Conservation (phyloP, 2,797 vertebrate genomes). For the Danio albolineatus region DNA sequence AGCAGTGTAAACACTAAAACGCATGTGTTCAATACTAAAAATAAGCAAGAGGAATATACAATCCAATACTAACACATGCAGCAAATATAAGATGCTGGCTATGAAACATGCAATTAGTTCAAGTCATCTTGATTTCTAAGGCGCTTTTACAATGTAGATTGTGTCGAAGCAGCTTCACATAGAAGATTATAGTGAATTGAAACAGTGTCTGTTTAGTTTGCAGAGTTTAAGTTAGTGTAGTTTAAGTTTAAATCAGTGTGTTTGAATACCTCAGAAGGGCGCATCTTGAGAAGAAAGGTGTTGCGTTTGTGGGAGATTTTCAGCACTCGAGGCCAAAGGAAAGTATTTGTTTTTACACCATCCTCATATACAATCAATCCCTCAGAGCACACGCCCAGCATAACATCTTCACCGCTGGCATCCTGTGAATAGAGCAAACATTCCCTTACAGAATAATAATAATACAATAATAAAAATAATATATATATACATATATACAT, state of each 20-base stretch:
- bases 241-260: too few relatives aligned
- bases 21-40: background rate
- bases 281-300: conserved; percentile 96
- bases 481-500: too few relatives aligned
- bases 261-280: conserved; percentile 87
- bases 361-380: conserved; percentile 97
- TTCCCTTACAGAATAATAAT: background rate
- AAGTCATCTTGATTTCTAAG: too few relatives aligned
- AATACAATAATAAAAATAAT: too few relatives aligned
- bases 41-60: background rate
- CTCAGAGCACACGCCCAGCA: conserved; percentile 92
- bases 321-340: conserved; percentile 96
- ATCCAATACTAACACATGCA: background rate
- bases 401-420: conserved; percentile 92
- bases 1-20: background rate
- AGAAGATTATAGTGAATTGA: too few relatives aligned
- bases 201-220: too few relatives aligned
- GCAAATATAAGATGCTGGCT: background rate
- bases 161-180: too few relatives aligned
- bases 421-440: conserved; percentile 78
- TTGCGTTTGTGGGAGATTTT: conserved; percentile 98
- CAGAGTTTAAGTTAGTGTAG: too few relatives aligned
- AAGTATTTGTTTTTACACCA: conserved; percentile 93
- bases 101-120: background rate
- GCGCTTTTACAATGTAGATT: too few relatives aligned